phyloP scores from a whole-genome alignment of 2,113 vertebrate species.

The Ploceus nigricollis region DNA sequence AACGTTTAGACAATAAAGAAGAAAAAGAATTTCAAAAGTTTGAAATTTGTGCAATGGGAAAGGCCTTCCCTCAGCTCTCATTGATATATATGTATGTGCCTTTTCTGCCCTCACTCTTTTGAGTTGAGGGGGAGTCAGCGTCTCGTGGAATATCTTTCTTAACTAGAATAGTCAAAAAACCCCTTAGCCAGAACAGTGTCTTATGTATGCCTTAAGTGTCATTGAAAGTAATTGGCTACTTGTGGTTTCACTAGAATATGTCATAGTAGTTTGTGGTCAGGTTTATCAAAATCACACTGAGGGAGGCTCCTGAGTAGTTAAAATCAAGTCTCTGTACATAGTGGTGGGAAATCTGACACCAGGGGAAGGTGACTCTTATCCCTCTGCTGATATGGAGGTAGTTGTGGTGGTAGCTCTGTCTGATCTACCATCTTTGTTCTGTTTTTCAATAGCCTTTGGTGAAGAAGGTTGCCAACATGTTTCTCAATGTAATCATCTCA shows the following conservation, averaged over 20 bases:
- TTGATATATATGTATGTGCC: not conserved
- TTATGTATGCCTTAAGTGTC: not conserved
- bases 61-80: not conserved
- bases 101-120: not conserved
- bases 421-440: not conserved
- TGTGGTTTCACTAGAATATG: not conserved
- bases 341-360: not conserved
- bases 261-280: not conserved
- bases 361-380: rapidly evolving
- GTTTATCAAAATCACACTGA: not conserved
- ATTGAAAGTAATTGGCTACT: not conserved
- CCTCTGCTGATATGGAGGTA: not conserved
- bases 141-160: not conserved
- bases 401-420: not conserved
- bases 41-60: not conserved
- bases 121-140: not conserved
- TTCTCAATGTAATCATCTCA: not conserved
- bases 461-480: not conserved
- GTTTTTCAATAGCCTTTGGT: not conserved
- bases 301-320: not conserved
- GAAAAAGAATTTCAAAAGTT: not conserved
- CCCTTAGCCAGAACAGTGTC: not conserved
- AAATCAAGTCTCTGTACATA: not conserved
- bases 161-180: not conserved
- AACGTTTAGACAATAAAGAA: not conserved